Evolutionary conservation across 1,140 invertebrate genomes (phyloP).

Genomic region (Aphaenogaster rudis): DNA sequence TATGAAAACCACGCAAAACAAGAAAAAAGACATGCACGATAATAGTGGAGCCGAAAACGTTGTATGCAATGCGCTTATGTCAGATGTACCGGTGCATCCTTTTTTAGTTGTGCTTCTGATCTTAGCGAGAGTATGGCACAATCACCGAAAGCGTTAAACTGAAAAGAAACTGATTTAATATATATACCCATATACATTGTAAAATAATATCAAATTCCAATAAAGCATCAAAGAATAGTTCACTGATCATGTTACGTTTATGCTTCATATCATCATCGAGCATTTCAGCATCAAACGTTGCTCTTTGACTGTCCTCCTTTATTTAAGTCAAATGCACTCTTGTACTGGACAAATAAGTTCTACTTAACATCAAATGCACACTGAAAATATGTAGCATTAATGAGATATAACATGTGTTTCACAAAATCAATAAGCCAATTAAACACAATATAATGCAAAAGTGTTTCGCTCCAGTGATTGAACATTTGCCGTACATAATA

Average conservation of each 20-base stretch:
- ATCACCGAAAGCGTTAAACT: slow-evolving; percentile 52
- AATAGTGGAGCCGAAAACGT: slow-evolving; percentile 13
- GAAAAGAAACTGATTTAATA: slow-evolving; percentile 56
- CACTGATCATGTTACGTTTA: background rate
- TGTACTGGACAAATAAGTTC: background rate
- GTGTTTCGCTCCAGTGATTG: slow-evolving; percentile 5
- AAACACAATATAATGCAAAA: slow-evolving; percentile 35
- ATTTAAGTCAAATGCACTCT: background rate
- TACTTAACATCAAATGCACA: background rate
- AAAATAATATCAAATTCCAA: slow-evolving; percentile 17
- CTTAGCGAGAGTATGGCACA: slow-evolving; percentile 18
- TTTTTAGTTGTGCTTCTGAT: slow-evolving; percentile 28
- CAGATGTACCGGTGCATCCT: slow-evolving; percentile 2
- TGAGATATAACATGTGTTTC: background rate
- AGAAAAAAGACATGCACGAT: slow-evolving; percentile 24
- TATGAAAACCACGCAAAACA: slow-evolving; percentile 6
- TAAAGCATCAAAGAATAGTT: slow-evolving; percentile 3
- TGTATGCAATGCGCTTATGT: background rate
- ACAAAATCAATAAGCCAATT: slow-evolving; percentile 33
- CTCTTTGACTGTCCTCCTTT: background rate
- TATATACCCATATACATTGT: background rate
- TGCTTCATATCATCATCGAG: slow-evolving; percentile 25
- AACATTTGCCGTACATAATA: slow-evolving; percentile 32
- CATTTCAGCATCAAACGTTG: background rate
- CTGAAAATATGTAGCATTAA: slow-evolving; percentile 37